These are phyloP conservation scores for Lamellibrachia columna DNA, from an alignment of 2,888 invertebrate species.

Conservation along the genomic window DNA sequence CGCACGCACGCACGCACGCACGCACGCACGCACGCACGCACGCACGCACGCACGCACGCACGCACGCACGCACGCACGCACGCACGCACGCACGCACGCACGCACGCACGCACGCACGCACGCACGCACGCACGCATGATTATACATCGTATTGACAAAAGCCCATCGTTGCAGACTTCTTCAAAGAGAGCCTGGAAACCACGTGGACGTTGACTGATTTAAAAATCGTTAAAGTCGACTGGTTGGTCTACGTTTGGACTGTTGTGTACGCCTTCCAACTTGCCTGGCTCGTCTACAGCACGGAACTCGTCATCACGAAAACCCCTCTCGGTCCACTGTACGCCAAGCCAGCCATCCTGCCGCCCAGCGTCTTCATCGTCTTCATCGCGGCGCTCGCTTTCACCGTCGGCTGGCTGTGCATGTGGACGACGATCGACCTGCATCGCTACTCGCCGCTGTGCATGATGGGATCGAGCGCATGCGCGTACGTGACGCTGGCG, in stretches of 20 bases:
- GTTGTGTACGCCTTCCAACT: constrained; percentile 53
- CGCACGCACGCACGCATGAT: too few species aligned
- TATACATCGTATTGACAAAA: neutral
- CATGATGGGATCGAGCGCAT: constrained; percentile 42
- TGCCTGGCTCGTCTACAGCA: constrained; percentile 48
- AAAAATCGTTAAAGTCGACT: constrained; percentile 51
- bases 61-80: too few species aligned
- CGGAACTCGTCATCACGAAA: constrained; percentile 46
- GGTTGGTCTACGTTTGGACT: constrained; percentile 56
- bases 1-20: too few species aligned
- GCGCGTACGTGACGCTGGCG: constrained; percentile 45
- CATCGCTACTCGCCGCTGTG: constrained; percentile 44
- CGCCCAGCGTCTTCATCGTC: constrained; percentile 41
- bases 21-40: too few species aligned
- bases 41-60: too few species aligned
- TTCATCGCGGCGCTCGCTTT: constrained; percentile 43
- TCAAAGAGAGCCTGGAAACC: neutral
- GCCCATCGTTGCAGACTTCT: neutral
- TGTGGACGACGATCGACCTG: constrained; percentile 45
- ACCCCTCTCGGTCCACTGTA: constrained; percentile 41
- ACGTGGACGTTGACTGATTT: neutral
- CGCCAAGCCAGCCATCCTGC: constrained; percentile 49
- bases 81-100: too few species aligned
- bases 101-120: too few species aligned
- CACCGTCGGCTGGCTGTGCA: constrained; percentile 48